A percentile compares a stretch with the other conserved stretches of the same genome.
phyloP scores from a whole-genome alignment of 2,888 invertebrate species.

The Chrysolina oricalcia region DNA sequence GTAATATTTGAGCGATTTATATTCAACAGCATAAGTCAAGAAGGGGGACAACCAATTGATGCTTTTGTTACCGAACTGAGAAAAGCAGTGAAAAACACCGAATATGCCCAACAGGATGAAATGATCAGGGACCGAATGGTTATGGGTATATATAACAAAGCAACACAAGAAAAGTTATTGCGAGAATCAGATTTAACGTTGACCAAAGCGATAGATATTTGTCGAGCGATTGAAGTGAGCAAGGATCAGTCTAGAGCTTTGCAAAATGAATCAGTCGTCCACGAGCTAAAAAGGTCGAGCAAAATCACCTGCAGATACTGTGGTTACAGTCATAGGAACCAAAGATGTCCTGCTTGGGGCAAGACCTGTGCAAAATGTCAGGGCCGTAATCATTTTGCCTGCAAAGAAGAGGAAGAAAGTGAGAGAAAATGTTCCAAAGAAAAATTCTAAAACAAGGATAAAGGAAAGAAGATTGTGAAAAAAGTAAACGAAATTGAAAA shows the following conservation, averaged over 20 bases:
- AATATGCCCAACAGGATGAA: conserved; percentile 54
- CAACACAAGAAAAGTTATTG: conserved; percentile 52
- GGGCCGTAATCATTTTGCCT: background rate
- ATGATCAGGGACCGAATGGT: conserved; percentile 58
- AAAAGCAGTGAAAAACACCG: conserved; percentile 57
- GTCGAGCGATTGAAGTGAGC: conserved; percentile 52
- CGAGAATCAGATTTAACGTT: conserved; percentile 52
- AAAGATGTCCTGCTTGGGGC: background rate
- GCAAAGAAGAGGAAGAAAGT: background rate
- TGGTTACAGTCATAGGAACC: background rate
- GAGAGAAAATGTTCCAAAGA: background rate
- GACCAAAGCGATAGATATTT: conserved; percentile 52
- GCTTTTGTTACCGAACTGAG: conserved; percentile 57
- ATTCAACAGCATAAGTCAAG: conserved; percentile 56
- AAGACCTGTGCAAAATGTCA: conserved; percentile 12
- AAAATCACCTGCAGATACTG: conserved; percentile 12
- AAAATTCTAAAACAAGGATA: too few relatives aligned
- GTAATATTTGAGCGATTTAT: conserved; percentile 19
- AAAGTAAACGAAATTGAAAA: too few relatives aligned
- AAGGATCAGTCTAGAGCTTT: conserved; percentile 50
- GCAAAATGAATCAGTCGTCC: conserved; percentile 37
- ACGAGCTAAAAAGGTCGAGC: background rate
- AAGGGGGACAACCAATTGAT: conserved; percentile 58
- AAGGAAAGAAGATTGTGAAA: background rate
- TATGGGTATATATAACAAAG: conserved; percentile 52